Evolutionary conservation across 1,140 invertebrate species (phyloP).

Genomic region (Calliphora vicina): DNA sequence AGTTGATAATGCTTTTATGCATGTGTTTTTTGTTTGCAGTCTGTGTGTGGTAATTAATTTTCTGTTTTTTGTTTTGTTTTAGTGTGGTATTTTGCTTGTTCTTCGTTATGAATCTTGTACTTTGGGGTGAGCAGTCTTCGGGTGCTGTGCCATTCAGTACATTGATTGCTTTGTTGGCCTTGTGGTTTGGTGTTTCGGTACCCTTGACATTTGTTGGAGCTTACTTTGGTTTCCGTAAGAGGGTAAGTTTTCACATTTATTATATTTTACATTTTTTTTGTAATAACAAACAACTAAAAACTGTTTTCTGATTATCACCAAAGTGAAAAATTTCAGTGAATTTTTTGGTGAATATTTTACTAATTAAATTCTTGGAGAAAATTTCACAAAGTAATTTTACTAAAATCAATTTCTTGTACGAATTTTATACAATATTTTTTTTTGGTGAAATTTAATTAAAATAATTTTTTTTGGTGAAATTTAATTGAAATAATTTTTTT

Average conservation of each 20-base stretch:
- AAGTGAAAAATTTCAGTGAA: too few relatives aligned
- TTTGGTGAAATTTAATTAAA: too few relatives aligned
- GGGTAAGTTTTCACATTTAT: conserved; percentile 69
- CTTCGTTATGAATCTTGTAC: conserved; percentile 94
- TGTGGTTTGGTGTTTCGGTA: conserved; percentile 98
- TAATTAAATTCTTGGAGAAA: too few relatives aligned
- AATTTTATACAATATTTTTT: too few relatives aligned
- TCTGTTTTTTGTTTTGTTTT: conserved; percentile 55
- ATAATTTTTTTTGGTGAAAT: too few relatives aligned
- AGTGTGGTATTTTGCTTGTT: conserved; percentile 95
- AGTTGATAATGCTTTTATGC: conserved; percentile 48
- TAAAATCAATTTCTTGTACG: too few relatives aligned
- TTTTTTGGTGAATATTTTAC: too few relatives aligned
- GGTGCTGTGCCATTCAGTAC: conserved; percentile 97
- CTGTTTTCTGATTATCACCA: too few relatives aligned
- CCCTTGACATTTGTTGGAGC: conserved; percentile 97
- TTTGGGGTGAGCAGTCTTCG: conserved; percentile 94
- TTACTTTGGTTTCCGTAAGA: conserved; percentile 97
- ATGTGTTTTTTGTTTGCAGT: not conserved
- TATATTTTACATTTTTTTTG: too few relatives aligned
- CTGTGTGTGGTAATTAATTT: not conserved
- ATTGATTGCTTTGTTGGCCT: conserved; percentile 91
- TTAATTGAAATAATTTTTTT: too few relatives aligned
- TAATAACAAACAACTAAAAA: too few relatives aligned
- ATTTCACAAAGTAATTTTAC: too few relatives aligned